These are phyloP conservation scores for Centropus bengalensis DNA, from an alignment of 2,113 vertebrate genomes.

Conservation along the genomic window DNA sequence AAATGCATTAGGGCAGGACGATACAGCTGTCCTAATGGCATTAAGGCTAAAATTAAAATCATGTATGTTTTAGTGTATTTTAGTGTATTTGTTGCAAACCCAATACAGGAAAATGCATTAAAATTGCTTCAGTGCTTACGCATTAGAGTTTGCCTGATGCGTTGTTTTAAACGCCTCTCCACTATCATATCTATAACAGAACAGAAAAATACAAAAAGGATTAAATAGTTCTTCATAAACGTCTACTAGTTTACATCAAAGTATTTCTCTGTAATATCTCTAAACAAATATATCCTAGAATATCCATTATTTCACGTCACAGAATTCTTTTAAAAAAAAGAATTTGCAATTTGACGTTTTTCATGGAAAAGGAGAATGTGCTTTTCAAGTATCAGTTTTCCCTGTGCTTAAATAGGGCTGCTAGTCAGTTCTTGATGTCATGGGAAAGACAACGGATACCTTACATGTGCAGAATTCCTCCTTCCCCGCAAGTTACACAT, in stretches of 20 bases:
- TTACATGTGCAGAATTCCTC: background rate
- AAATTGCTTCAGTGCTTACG: background rate
- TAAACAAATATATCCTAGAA: background rate
- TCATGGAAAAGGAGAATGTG: background rate
- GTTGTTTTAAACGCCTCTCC: background rate
- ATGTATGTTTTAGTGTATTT: background rate
- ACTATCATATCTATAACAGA: background rate
- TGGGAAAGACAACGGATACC: background rate
- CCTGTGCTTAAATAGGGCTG: background rate
- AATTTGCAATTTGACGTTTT: background rate
- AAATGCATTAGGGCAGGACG: background rate
- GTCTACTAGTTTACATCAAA: background rate
- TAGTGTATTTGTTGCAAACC: background rate
- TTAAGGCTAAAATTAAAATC: background rate
- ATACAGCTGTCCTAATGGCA: background rate
- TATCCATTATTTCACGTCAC: background rate
- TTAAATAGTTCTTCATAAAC: background rate
- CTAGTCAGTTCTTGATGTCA: background rate
- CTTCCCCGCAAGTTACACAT: background rate
- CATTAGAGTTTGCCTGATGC: background rate
- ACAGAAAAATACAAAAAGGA: background rate
- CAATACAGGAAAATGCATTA: background rate
- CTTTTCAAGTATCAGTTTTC: background rate
- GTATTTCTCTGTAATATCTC: background rate
- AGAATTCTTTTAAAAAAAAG: background rate